phyloP scores from a whole-genome alignment of 1,140 invertebrate species.

The Brachionus angularis region DNA sequence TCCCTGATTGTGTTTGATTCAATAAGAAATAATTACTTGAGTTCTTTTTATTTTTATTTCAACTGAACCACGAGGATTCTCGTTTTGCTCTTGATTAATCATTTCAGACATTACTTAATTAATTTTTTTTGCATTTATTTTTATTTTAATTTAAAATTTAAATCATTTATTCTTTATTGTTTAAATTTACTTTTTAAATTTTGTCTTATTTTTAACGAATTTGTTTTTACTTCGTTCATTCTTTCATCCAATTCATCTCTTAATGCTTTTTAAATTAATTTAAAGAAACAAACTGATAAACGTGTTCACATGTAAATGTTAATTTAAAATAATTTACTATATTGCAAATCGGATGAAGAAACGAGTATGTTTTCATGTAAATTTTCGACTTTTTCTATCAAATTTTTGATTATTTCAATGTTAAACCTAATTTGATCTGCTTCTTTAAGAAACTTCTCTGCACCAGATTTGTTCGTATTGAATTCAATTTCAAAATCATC shows the following conservation, averaged over 20 bases:
- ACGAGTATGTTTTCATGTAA: constrained; percentile 97
- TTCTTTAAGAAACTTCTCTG: constrained; percentile 50
- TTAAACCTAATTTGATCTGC: constrained; percentile 97
- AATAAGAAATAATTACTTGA: constrained; percentile 54
- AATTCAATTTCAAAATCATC: not conserved
- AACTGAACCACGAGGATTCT: constrained; percentile 85
- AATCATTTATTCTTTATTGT: constrained; percentile 52
- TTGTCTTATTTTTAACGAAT: constrained; percentile 95
- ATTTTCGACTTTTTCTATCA: constrained; percentile 98
- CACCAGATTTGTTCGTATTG: not conserved
- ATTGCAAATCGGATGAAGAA: constrained; percentile 80
- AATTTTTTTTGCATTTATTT: too few species aligned
- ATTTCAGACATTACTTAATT: constrained; percentile 89
- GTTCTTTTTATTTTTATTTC: constrained; percentile 98
- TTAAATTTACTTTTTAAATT: constrained; percentile 84
- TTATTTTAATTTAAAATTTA: too few species aligned
- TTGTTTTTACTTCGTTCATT: constrained; percentile 99
- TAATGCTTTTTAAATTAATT: too few species aligned
- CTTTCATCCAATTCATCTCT: constrained; percentile 98
- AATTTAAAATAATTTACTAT: too few species aligned
- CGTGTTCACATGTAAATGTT: too few species aligned
- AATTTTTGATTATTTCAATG: constrained; percentile 97
- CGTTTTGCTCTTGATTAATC: constrained; percentile 96
- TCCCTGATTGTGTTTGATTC: not conserved
- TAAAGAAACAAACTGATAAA: too few species aligned